Base-by-base conservation (phyloP, 2,113 vertebrate species). In the Atractosteus spatula region DNA sequence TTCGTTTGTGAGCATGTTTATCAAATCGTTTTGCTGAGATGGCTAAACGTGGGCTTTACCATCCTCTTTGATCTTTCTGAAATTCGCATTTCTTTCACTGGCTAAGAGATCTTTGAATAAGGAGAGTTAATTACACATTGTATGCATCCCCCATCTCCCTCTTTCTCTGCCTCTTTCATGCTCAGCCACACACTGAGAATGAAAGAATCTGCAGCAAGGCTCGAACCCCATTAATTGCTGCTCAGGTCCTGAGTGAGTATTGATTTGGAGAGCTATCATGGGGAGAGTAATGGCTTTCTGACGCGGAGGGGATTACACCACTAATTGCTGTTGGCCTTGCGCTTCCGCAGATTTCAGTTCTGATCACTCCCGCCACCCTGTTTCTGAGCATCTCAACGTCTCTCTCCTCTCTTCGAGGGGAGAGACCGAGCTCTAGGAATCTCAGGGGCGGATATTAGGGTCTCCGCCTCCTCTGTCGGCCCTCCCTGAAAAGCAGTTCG, bases 321-420 rank as follows among this genome's bases (percentile, higher is more conserved):
- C 91, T 94, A 94, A 97, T 96, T 96, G 93, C 91, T 89, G 83
- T 82, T 90, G 87, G 88, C 88, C 87, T 86, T 83, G 91, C 85
- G 82, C 89, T 88, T 89, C 84, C 85, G 82, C 78, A 80, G 81
- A 79, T 80, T 80, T 88, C 87, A 79, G 80, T 86, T 83, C 81
- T 61, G 77, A 79, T 77, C 79, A 70, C 76, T 66, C 81, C 79
- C 71, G 79, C 69, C 80, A 84, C 85, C 82, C 79, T 85, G 81
- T 87, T 88, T 87, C 86, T 85, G 85, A 3, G 66, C 43, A 55
- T 76, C 51, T 69, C 51, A 2, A 66, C 75, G 61, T 77, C 55
- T 10, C 43, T 56, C 43, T 47, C 64, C 2, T 11, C 17, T 12
- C 7, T 12, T 12, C 4, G 7, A 64, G 62, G 41, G 4, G 13